These are phyloP conservation scores for Spodoptera picta DNA, from an alignment of 2,888 invertebrate species.

Conservation along the genomic window DNA sequence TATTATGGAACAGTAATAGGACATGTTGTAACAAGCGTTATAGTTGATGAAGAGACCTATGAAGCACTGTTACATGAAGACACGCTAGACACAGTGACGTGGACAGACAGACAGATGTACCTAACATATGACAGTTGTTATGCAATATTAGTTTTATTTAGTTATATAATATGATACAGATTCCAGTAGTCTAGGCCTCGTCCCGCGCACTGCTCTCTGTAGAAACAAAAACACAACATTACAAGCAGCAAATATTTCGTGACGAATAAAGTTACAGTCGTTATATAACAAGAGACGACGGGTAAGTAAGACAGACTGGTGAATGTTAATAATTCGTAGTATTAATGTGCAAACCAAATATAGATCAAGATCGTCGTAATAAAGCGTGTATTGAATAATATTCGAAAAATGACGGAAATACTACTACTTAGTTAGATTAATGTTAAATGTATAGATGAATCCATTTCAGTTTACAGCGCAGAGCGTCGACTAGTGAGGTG, in stretches of 20 bases:
- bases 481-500: constrained; percentile 20
- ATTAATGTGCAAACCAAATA: no score
- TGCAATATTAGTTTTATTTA: constrained; percentile 59
- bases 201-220: constrained; percentile 76
- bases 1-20: background rate
- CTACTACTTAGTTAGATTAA: no score
- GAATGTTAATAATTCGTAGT: no score
- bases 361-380: no score
- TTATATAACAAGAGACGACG: constrained; percentile 2
- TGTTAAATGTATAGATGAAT: no score
- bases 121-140: constrained; percentile 70
- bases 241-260: background rate
- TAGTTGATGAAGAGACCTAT: constrained; percentile 17
- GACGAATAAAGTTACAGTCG: no score
- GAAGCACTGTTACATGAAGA: constrained; percentile 17
- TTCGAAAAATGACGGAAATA: no score
- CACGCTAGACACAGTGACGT: constrained; percentile 28
- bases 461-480: no score
- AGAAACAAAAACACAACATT: constrained; percentile 43
- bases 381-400: no score
- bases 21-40: constrained; percentile 11
- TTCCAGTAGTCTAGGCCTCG: constrained; percentile 81
- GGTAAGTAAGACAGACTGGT: background rate
- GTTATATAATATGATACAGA: constrained; percentile 64
- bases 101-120: constrained; percentile 61